A percentile compares a stretch with the other conserved stretches of the same genome.
Evolutionary conservation across 2,113 vertebrate genomes (phyloP).

Genomic region (Orthonyx spaldingii): DNA sequence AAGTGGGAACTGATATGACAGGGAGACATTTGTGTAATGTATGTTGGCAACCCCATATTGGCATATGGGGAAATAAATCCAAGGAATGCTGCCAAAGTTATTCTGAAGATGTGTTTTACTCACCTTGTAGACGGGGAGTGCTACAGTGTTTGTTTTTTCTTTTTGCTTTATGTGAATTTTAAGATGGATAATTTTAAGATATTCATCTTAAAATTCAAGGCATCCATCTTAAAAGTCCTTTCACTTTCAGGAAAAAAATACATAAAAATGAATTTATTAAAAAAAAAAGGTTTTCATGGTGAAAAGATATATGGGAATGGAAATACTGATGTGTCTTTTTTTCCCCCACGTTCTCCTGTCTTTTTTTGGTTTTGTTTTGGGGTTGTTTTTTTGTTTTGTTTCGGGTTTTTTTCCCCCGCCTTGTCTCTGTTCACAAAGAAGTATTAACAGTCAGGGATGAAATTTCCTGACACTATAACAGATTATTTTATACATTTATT

Average conservation of each 20-base stretch:
- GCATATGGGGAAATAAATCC: not conserved
- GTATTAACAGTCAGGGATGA: not conserved
- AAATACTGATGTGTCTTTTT: not conserved
- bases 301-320: not conserved
- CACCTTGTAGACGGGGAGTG: not conserved
- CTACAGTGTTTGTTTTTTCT: not conserved
- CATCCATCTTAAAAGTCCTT: not conserved
- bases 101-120: not conserved
- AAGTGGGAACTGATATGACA: not conserved
- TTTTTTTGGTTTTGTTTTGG: fast-evolving
- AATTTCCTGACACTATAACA: not conserved
- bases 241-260: not conserved
- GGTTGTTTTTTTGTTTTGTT: no score
- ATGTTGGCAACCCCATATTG: not conserved
- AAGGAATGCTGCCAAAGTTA: not conserved
- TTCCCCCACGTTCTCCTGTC: not conserved
- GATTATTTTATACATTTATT: not conserved
- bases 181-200: not conserved
- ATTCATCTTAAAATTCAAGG: not conserved
- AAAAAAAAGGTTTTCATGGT: not conserved
- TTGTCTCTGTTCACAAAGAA: not conserved
- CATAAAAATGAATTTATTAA: not conserved
- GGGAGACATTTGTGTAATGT: not conserved
- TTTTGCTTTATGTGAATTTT: not conserved
- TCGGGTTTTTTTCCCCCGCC: fast-evolving